A percentile compares a stretch with the other conserved stretches of the same genome.
These are phyloP conservation scores for Scolopax bukidnonensis DNA, from an alignment of 2,797 vertebrate genomes.

Conservation along the genomic window DNA sequence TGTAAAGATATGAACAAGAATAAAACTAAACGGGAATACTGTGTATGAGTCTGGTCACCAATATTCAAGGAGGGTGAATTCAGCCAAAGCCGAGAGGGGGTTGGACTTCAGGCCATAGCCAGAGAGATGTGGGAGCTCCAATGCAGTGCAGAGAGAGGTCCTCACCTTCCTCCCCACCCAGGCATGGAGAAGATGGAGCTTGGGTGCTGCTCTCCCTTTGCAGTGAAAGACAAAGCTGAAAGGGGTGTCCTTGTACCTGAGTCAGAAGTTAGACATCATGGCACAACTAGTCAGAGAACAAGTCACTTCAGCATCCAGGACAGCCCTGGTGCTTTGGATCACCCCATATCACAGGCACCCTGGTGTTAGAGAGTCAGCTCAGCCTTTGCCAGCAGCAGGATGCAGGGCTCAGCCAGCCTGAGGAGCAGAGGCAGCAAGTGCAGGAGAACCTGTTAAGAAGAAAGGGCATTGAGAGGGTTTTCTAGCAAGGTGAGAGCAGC, in stretches of 20 bases:
- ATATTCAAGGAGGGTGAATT: not conserved
- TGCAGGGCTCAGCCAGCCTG: not conserved
- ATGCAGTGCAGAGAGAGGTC: not conserved
- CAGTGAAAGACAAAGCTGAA: not conserved
- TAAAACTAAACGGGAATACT: conserved; percentile 74
- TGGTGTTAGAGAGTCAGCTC: fast-evolving
- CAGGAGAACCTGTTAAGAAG: not conserved
- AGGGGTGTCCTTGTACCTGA: not conserved
- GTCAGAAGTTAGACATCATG: not conserved
- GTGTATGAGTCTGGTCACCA: not conserved
- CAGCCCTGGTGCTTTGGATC: not conserved
- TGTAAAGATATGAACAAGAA: conserved; percentile 87
- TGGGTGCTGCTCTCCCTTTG: not conserved
- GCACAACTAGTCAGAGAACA: not conserved
- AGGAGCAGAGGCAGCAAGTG: fast-evolving
- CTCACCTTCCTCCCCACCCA: not conserved
- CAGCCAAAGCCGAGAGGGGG: not conserved
- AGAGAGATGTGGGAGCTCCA: not conserved
- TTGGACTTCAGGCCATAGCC: not conserved
- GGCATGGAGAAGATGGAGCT: not conserved
- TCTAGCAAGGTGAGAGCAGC: not conserved
- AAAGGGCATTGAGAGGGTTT: fast-evolving
- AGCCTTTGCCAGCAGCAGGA: not conserved
- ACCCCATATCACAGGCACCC: fast-evolving
- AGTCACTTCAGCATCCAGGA: not conserved